These are phyloP conservation scores for Ceyx melanurus DNA, from an alignment of 2,113 vertebrate genomes.

Conservation along the genomic window DNA sequence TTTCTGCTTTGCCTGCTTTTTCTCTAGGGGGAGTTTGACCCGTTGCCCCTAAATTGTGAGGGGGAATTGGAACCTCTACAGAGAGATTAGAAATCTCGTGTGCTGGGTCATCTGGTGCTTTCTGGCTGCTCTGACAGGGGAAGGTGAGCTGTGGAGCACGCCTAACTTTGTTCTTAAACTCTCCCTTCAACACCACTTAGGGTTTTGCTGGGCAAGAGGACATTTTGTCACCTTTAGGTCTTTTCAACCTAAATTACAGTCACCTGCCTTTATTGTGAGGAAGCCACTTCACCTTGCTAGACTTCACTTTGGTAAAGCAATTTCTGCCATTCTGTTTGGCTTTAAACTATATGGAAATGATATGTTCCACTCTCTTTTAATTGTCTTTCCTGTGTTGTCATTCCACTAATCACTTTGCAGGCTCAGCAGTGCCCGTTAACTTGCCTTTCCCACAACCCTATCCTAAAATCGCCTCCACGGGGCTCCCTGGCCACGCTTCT, in stretches of 20 bases:
- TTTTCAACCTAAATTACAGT: neutral
- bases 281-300: neutral
- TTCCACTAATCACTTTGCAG: neutral
- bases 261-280: neutral
- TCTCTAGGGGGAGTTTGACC: neutral
- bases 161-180: neutral
- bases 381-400: neutral
- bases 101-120: neutral
- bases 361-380: neutral
- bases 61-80: neutral
- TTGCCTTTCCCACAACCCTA: neutral
- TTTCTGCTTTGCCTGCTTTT: neutral
- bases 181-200: neutral
- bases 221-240: neutral
- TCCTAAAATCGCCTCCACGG: neutral
- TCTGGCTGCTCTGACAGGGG: neutral
- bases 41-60: neutral
- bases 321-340: neutral
- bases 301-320: neutral
- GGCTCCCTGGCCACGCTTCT: accelerated
- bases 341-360: neutral
- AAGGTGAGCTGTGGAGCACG: neutral
- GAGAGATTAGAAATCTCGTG: neutral
- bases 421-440: accelerated
- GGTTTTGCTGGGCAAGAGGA: neutral